A percentile compares a stretch with the other conserved stretches of the same genome.
Conservation (phyloP, 2,797 vertebrate species). For the Thunnus albacares region DNA sequence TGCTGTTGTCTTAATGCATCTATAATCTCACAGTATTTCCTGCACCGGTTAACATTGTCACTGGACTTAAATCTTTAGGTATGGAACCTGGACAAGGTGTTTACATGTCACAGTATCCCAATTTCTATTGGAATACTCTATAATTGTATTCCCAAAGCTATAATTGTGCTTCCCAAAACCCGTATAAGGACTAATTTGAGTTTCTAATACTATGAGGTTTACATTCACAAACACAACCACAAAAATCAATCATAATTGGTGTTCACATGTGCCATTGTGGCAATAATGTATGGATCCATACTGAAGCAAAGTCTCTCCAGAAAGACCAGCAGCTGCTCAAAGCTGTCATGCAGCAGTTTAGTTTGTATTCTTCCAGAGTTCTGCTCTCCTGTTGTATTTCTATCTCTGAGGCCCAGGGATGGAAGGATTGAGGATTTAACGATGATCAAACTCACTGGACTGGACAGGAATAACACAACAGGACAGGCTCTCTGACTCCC, state of each 20-base stretch:
- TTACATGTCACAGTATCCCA: too few species aligned
- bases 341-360: conserved; percentile 28
- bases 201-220: not conserved
- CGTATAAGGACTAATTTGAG: not conserved
- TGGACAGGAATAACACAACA: conserved; percentile 67
- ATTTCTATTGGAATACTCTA: not conserved
- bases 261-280: not conserved
- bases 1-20: too few species aligned
- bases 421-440: conserved; percentile 61
- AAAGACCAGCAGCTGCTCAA: not conserved
- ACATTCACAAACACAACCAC: not conserved
- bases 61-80: too few species aligned
- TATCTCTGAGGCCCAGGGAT: conserved; percentile 41
- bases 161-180: not conserved
- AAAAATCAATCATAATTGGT: not conserved
- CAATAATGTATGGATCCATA: not conserved
- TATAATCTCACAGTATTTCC: too few species aligned
- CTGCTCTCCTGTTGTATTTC: conserved; percentile 44
- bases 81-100: too few species aligned
- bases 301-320: not conserved
- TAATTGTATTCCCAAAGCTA: not conserved
- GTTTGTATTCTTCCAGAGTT: conserved; percentile 56
- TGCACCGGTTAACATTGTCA: too few species aligned
- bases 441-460: conserved; percentile 65
- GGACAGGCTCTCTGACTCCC: conserved; percentile 52